Percentiles rank a stretch among this genome's conserved stretches.
Evolutionary conservation across 2,797 vertebrate genomes (phyloP).

Genomic region (Hippocampus kuda): DNA sequence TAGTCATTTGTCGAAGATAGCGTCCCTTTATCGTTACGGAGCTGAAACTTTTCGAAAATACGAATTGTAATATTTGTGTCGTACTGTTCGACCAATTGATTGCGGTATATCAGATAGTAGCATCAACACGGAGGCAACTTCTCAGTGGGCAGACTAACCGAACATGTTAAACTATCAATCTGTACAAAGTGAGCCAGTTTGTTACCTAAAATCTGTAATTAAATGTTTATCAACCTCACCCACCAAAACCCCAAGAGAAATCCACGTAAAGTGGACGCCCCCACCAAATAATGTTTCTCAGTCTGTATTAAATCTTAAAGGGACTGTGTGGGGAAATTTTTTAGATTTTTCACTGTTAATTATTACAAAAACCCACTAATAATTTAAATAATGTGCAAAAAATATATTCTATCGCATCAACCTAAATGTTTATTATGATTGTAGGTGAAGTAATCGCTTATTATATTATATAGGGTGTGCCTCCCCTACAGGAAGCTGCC

Average conservation of each 20-base stretch:
- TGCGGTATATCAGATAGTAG: background rate
- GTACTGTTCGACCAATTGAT: background rate
- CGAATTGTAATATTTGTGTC: background rate
- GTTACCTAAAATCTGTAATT: background rate
- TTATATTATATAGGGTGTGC: too few relatives aligned
- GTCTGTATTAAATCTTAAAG: too few relatives aligned
- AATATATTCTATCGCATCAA: too few relatives aligned
- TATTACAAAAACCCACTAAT: too few relatives aligned
- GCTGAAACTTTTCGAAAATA: background rate
- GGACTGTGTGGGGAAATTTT: too few relatives aligned
- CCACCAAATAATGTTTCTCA: too few relatives aligned
- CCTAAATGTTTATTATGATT: too few relatives aligned
- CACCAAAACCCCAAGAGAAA: background rate
- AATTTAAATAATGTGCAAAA: too few relatives aligned
- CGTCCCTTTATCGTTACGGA: background rate
- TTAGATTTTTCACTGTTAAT: too few relatives aligned
- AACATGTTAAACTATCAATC: background rate
- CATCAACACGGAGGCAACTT: background rate
- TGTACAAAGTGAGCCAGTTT: background rate
- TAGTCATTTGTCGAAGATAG: background rate
- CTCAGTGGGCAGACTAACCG: background rate
- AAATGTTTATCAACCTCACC: background rate
- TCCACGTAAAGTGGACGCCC: background rate
- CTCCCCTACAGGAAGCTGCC: too few relatives aligned
- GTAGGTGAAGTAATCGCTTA: too few relatives aligned